These are phyloP conservation scores for Spongilla lacustris DNA, from an alignment of 37 sponge, comb jelly and placozoan species.

Conservation along the genomic window DNA sequence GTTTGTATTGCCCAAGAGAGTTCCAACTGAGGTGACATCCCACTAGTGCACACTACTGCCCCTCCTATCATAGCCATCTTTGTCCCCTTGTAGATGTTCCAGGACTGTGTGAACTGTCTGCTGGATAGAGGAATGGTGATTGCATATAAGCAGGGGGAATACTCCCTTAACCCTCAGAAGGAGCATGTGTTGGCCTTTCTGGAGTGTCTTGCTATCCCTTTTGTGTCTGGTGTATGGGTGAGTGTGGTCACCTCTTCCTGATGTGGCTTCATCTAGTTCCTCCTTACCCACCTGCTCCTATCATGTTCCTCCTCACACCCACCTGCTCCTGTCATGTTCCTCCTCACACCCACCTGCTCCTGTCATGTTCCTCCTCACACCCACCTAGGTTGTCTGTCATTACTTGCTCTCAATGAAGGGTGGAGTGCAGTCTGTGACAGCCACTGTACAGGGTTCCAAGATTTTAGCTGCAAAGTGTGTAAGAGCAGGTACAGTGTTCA, in stretches of 20 bases:
- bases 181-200: slow-evolving; percentile 26
- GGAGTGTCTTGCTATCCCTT: slow-evolving; percentile 38
- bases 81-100: slow-evolving; percentile 49
- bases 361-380: too few species aligned
- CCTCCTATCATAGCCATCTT: neutral
- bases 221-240: slow-evolving; percentile 70
- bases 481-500: slow-evolving; percentile 35
- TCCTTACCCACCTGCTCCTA: too few species aligned
- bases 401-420: slow-evolving; percentile 60
- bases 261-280: neutral
- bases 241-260: neutral
- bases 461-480: slow-evolving; percentile 58
- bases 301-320: too few species aligned
- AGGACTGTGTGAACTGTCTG: slow-evolving; percentile 13
- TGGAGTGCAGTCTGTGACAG: slow-evolving; percentile 64
- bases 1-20: slow-evolving; percentile 36
- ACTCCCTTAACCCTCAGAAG: slow-evolving; percentile 7
- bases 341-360: too few species aligned
- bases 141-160: neutral
- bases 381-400: slow-evolving; percentile 56
- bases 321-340: too few species aligned
- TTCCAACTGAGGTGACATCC: slow-evolving; percentile 15
- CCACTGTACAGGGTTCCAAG: slow-evolving; percentile 52
- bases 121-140: slow-evolving; percentile 59
- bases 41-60: neutral